A percentile compares a stretch with the other conserved stretches of the same genome.
Conservation (phyloP, 1,140 invertebrate species). For the Gryllus bimaculatus region DNA sequence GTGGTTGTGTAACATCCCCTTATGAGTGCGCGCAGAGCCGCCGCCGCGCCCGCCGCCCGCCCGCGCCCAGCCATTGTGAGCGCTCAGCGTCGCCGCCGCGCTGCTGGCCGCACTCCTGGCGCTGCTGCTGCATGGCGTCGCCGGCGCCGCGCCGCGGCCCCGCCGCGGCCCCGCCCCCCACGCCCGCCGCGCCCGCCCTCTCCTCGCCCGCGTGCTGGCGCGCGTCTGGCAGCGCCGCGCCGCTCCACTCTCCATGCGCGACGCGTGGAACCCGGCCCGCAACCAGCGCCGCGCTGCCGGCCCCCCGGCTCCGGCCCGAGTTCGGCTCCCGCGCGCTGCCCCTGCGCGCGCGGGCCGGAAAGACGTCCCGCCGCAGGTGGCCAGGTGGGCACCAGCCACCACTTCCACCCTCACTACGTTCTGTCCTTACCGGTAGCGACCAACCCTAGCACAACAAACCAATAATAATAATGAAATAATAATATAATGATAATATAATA, state of each 20-base stretch:
- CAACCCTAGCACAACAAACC: too few relatives aligned
- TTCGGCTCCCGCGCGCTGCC: conserved; percentile 38
- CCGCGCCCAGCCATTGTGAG: neutral
- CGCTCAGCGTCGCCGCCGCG: neutral
- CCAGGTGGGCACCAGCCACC: neutral
- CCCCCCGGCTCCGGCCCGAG: neutral
- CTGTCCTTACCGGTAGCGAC: too few relatives aligned
- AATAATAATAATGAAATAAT: too few relatives aligned
- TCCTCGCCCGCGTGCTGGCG: conserved; percentile 24
- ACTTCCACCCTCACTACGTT: neutral
- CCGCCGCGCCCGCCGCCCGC: too few relatives aligned
- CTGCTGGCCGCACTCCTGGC: neutral
- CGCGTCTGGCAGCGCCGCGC: conserved; percentile 21
- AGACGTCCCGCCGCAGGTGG: conserved; percentile 35
- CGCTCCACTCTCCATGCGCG: conserved; percentile 39
- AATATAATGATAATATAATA: too few relatives aligned
- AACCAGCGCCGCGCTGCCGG: neutral
- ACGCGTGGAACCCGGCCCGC: conserved; percentile 43
- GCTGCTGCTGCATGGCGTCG: neutral
- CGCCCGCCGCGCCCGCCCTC: conserved; percentile 10
- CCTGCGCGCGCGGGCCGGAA: conserved; percentile 47
- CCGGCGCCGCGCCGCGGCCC: too few relatives aligned
- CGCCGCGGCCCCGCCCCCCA: too few relatives aligned
- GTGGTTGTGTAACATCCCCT: too few relatives aligned
- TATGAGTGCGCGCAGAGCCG: neutral